Conservation (phyloP, 2,888 invertebrate genomes). For the Andrena praecox region DNA sequence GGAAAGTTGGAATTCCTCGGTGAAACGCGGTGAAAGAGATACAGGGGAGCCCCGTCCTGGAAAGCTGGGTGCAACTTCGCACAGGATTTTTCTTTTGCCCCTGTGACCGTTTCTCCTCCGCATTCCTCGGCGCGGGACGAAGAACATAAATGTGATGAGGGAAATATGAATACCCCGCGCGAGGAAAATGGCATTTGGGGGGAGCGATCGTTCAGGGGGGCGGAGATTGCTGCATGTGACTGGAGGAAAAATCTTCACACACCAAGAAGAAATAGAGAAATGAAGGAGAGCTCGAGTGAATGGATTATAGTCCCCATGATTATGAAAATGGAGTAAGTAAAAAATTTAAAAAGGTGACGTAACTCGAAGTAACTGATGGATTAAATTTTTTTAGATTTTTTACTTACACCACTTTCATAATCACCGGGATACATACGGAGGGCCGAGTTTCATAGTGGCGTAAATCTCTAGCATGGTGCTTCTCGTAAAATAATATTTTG, state of each 20-base stretch:
- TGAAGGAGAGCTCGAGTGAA: neutral
- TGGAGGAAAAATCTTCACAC: neutral
- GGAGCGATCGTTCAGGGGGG: neutral
- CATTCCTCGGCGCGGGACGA: constrained; percentile 4
- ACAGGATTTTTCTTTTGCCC: constrained; percentile 17
- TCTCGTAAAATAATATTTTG: no score
- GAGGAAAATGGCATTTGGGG: neutral
- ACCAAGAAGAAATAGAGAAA: neutral
- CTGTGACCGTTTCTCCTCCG: neutral
- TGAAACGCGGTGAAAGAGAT: constrained; percentile 7
- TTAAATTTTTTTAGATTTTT: no score
- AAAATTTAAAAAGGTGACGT: no score
- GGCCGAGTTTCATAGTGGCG: no score
- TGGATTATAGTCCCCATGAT: neutral
- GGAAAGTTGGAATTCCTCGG: constrained; percentile 20
- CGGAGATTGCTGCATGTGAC: neutral
- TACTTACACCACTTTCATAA: no score
- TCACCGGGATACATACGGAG: no score
- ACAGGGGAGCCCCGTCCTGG: constrained; percentile 2
- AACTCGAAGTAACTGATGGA: no score
- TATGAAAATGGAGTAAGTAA: no score
- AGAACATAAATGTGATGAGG: constrained; percentile 7
- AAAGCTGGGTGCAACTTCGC: constrained; percentile 14
- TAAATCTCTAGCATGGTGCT: no score
- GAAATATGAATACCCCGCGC: constrained; percentile 15